A percentile compares a stretch with the other conserved stretches of the same genome.
These are phyloP conservation scores for Pecten maximus DNA, from an alignment of 2,888 invertebrate species.

Conservation along the genomic window DNA sequence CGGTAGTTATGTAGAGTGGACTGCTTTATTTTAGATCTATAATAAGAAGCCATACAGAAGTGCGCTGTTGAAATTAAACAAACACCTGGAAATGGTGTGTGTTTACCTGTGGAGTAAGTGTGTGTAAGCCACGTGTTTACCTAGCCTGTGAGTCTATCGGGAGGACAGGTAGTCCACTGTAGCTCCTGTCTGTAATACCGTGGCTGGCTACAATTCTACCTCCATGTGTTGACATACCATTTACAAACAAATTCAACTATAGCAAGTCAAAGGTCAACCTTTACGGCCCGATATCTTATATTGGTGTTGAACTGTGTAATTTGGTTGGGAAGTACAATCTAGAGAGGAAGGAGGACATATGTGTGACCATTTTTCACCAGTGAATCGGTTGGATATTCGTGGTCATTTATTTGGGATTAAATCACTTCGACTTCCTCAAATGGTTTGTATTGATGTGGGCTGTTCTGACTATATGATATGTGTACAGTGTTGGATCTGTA, in stretches of 20 bases:
- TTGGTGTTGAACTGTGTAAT: neutral
- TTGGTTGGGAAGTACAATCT: neutral
- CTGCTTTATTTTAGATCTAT: neutral
- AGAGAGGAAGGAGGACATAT: neutral
- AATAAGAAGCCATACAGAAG: neutral
- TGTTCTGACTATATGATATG: neutral
- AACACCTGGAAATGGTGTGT: neutral
- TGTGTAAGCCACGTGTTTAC: neutral
- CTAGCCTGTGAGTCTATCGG: neutral
- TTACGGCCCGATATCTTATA: neutral
- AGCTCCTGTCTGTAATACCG: neutral
- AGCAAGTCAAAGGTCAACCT: neutral
- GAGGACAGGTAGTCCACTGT: neutral
- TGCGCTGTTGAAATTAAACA: neutral
- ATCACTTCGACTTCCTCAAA: neutral
- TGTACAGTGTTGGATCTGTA: neutral
- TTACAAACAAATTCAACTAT: neutral
- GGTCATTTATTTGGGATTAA: conserved; percentile 1
- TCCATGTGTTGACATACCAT: neutral
- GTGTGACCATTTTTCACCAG: neutral
- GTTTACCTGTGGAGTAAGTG: neutral
- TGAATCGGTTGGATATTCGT: neutral
- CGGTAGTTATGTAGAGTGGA: neutral
- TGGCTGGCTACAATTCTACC: neutral
- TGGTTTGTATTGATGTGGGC: neutral